phyloP scores from a whole-genome alignment of 2,888 invertebrate species.

The Notodonta dromedarius region DNA sequence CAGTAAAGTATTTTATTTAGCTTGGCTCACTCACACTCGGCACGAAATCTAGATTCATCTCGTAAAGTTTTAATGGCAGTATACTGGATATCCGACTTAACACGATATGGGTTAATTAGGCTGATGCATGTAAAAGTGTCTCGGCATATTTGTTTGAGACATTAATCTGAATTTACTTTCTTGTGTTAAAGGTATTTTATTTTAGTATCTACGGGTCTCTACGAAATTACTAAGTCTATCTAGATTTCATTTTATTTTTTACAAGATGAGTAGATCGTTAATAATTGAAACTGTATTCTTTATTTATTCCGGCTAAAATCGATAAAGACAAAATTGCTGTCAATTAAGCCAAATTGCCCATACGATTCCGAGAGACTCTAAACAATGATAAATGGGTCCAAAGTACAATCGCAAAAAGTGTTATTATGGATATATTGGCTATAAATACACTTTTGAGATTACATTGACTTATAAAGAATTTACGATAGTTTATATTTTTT shows the following conservation, averaged over 20 bases:
- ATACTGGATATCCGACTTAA: neutral
- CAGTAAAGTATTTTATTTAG: neutral
- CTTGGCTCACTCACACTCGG: conserved; percentile 1
- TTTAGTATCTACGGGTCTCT: too few species aligned
- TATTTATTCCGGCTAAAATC: neutral
- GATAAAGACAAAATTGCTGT: neutral
- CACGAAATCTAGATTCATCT: conserved; percentile 23
- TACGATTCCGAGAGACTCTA: neutral
- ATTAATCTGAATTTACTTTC: neutral
- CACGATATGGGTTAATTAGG: neutral
- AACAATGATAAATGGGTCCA: conserved; percentile 5
- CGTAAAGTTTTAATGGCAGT: conserved; percentile 15
- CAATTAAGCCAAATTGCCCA: neutral
- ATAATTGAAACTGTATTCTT: neutral
- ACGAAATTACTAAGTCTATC: too few species aligned
- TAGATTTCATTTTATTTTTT: neutral
- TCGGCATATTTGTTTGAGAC: neutral
- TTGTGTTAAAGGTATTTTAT: neutral
- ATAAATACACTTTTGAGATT: neutral
- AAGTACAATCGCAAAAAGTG: conserved; percentile 3
- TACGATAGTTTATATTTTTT: too few species aligned
- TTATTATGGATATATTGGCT: conserved; percentile 1
- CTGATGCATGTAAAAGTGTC: neutral
- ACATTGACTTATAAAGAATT: too few species aligned
- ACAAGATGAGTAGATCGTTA: neutral